Evolutionary conservation across 1,140 invertebrate genomes (phyloP).

Genomic region (Cherax destructor): DNA sequence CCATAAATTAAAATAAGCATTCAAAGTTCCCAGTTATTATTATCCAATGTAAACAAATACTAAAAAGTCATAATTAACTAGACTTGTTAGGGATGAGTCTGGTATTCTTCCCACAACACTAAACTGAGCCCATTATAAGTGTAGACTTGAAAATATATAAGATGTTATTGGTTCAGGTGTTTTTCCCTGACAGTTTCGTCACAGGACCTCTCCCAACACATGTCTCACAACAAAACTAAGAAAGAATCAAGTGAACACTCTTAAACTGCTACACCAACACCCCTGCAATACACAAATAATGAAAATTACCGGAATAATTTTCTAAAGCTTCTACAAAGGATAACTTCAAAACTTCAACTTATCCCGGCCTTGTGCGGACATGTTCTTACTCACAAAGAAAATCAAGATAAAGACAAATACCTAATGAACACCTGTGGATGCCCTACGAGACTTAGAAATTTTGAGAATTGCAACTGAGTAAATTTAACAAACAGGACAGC

Average conservation of each 20-base stretch:
- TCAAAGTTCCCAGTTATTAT: no score
- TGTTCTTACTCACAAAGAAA: background rate
- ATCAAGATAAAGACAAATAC: background rate
- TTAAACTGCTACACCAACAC: background rate
- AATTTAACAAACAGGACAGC: conserved; percentile 54
- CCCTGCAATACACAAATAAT: conserved; percentile 4
- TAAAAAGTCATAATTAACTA: no score
- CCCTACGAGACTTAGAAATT: background rate
- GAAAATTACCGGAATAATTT: conserved; percentile 11
- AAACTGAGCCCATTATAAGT: no score
- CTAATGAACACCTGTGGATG: background rate
- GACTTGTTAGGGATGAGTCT: no score
- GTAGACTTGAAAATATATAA: background rate
- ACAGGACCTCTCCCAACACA: background rate
- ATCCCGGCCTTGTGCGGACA: background rate
- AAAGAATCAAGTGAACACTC: background rate
- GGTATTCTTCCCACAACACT: no score
- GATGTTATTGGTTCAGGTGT: background rate
- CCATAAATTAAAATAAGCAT: no score
- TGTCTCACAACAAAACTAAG: background rate
- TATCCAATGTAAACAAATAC: no score
- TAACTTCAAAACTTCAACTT: conserved; percentile 21
- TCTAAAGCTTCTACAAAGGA: conserved; percentile 37
- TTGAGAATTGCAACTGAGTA: background rate
- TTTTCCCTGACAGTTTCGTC: background rate